A percentile compares a stretch with the other conserved stretches of the same genome.
These are phyloP conservation scores for Pristionchus fissidentatus DNA, from an alignment of 2,888 invertebrate species.

Conservation along the genomic window DNA sequence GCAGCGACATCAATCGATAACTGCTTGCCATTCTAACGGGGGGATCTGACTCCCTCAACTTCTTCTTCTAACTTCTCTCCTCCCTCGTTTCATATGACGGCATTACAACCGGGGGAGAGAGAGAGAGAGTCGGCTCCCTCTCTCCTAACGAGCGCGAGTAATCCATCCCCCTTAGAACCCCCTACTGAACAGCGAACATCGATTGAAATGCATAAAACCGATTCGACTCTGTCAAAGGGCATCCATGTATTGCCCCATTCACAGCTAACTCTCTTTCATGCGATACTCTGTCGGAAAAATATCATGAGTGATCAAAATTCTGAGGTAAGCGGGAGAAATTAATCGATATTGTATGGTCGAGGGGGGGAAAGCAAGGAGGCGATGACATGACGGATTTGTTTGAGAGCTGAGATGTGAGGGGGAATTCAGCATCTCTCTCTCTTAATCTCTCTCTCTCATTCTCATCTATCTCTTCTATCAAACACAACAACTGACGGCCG, in stretches of 20 bases:
- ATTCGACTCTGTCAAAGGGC: neutral
- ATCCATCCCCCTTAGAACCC: conserved; percentile 2
- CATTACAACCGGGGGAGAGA: conserved; percentile 3
- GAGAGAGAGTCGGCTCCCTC: neutral
- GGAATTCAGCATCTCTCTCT: neutral
- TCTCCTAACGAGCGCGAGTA: too few species aligned
- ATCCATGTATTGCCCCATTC: too few species aligned
- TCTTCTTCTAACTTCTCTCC: neutral
- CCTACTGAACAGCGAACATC: neutral
- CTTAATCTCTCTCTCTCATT: neutral
- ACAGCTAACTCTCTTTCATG: too few species aligned
- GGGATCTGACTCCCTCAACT: conserved; percentile 34
- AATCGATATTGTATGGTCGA: too few species aligned
- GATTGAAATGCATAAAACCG: too few species aligned
- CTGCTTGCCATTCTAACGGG: neutral
- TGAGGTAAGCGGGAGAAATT: too few species aligned
- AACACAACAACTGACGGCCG: conserved; percentile 41
- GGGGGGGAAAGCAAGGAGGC: too few species aligned
- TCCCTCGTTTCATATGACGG: conserved; percentile 42
- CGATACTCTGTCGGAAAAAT: too few species aligned
- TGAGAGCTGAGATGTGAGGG: neutral
- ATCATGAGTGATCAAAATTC: too few species aligned
- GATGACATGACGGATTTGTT: neutral
- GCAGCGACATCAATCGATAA: neutral
- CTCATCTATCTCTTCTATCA: conserved; percentile 21